Evolutionary conservation across 2,797 vertebrate species (phyloP).

Genomic region (Chrosomus eos): DNA sequence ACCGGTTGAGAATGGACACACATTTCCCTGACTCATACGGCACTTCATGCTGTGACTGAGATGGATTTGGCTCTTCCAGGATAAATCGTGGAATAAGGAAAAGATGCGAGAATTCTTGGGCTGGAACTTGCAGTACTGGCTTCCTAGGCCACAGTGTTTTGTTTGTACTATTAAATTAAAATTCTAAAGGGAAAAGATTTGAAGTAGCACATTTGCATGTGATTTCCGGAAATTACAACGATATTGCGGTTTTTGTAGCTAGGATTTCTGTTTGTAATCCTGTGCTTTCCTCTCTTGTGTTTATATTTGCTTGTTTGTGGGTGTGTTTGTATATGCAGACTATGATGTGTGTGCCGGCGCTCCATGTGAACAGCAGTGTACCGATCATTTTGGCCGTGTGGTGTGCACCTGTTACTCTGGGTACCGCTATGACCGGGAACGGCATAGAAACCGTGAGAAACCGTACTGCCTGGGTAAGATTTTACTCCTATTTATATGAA

Average conservation of each 20-base stretch:
- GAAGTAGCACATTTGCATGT: background rate
- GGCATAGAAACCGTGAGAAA: slow-evolving; percentile 89
- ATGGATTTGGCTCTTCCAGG: slow-evolving; percentile 5
- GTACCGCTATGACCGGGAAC: slow-evolving; percentile 92
- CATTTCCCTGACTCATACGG: slow-evolving; percentile 25
- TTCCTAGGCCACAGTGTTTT: background rate
- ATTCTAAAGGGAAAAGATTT: background rate
- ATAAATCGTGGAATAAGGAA: background rate
- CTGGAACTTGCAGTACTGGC: background rate
- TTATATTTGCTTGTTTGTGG: slow-evolving; percentile 13
- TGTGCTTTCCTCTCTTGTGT: background rate
- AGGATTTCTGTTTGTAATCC: background rate
- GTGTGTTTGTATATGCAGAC: slow-evolving; percentile 65
- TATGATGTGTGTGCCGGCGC: slow-evolving; percentile 93
- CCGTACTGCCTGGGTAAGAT: slow-evolving; percentile 92
- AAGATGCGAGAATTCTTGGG: slow-evolving; percentile 9
- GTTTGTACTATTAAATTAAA: background rate
- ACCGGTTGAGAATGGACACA: slow-evolving; percentile 6
- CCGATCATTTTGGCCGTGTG: slow-evolving; percentile 94
- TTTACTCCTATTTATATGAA: background rate
- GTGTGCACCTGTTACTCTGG: slow-evolving; percentile 95
- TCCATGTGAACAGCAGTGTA: slow-evolving; percentile 97
- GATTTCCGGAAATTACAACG: background rate
- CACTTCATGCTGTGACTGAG: background rate
- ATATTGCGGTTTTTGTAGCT: background rate